A percentile compares a stretch with the other conserved stretches of the same genome.
These are phyloP conservation scores for Aporrectodea caliginosa DNA, from an alignment of 1,140 invertebrate species.

Conservation along the genomic window DNA sequence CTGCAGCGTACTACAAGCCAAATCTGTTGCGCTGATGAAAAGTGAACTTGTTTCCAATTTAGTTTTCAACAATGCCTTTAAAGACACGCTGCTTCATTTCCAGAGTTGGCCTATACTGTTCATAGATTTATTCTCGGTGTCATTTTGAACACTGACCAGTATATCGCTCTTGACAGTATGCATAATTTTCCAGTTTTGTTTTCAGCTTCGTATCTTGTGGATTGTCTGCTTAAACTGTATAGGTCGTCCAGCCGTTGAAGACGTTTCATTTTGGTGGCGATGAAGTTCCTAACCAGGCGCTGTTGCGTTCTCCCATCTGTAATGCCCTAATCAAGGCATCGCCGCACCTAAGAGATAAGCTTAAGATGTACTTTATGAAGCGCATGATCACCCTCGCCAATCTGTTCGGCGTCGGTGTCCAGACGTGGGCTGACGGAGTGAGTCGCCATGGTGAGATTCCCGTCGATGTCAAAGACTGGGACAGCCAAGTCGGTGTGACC, in stretches of 20 bases:
- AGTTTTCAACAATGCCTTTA: too few species aligned
- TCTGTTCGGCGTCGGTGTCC: background rate
- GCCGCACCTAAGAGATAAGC: background rate
- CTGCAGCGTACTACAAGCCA: too few species aligned
- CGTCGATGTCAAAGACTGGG: background rate
- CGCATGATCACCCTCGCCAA: background rate
- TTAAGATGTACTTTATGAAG: background rate
- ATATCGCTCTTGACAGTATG: too few species aligned
- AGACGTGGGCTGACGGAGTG: background rate
- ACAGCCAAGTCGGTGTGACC: background rate
- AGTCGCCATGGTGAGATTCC: background rate
- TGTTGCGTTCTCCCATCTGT: slow-evolving; percentile 42
- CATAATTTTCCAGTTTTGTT: too few species aligned
- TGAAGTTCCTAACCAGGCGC: slow-evolving; percentile 40
- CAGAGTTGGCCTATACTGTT: too few species aligned
- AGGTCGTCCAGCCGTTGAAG: slow-evolving; percentile 37
- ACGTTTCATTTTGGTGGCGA: slow-evolving; percentile 46
- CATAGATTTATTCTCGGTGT: too few species aligned
- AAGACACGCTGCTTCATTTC: too few species aligned
- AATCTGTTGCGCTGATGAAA: too few species aligned
- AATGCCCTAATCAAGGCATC: background rate
- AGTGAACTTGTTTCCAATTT: too few species aligned
- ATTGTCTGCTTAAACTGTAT: too few species aligned
- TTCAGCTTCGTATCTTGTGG: too few species aligned
- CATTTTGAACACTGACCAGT: too few species aligned